These are phyloP conservation scores for Fulmarus glacialis DNA, from an alignment of 2,113 vertebrate species.

Conservation along the genomic window DNA sequence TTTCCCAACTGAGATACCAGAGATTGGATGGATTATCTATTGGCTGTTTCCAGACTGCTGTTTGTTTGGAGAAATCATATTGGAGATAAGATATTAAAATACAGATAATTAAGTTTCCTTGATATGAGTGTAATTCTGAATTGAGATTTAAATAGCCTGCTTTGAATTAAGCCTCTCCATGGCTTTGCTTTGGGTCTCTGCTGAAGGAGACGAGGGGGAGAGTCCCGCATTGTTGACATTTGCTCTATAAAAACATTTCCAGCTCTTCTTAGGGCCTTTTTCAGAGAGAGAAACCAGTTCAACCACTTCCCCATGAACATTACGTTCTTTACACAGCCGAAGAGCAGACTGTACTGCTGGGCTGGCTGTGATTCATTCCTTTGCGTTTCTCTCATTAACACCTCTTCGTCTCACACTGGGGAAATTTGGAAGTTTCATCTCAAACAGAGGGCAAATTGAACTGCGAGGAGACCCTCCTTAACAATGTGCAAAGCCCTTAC, in stretches of 20 bases:
- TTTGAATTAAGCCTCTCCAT: neutral
- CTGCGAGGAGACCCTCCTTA: neutral
- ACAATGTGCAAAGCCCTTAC: constrained; percentile 13
- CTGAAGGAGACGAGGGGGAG: neutral
- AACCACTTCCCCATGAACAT: constrained; percentile 38
- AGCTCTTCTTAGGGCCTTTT: constrained; percentile 50
- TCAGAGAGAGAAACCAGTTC: constrained; percentile 54
- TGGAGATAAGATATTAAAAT: constrained; percentile 59
- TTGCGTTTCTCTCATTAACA: constrained; percentile 33
- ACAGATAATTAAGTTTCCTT: constrained; percentile 50
- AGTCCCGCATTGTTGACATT: constrained; percentile 56
- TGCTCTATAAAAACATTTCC: constrained; percentile 56
- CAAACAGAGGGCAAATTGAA: neutral
- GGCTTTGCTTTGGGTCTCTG: constrained; percentile 28
- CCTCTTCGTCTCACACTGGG: neutral
- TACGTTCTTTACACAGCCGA: neutral
- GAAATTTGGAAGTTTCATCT: neutral
- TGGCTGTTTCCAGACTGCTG: constrained; percentile 39
- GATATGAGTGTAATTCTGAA: constrained; percentile 16
- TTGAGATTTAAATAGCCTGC: constrained; percentile 46
- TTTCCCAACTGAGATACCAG: neutral
- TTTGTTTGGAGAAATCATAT: constrained; percentile 58
- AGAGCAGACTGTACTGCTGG: neutral
- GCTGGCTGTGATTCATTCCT: constrained; percentile 2
- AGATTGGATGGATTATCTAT: constrained; percentile 22